Conservation (phyloP, 1,140 invertebrate genomes). For the Choristoneura fumiferana region DNA sequence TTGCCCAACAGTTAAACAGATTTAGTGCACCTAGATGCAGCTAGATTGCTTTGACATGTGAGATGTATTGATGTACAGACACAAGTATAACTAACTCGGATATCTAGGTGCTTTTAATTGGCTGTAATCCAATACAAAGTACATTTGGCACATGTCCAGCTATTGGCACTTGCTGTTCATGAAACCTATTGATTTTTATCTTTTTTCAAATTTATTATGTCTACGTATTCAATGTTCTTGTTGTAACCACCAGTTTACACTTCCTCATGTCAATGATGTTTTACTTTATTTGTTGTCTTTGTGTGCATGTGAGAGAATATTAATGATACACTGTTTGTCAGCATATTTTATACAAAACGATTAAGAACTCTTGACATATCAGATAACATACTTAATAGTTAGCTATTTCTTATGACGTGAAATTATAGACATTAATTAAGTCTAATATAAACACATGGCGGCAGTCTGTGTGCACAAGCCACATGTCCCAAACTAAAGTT, state of each 20-base stretch:
- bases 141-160: conserved; percentile 63
- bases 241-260: neutral
- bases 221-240: conserved; percentile 32
- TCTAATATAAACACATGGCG: conserved; percentile 11
- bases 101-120: conserved; percentile 69
- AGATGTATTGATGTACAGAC: conserved; percentile 61
- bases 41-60: conserved; percentile 47
- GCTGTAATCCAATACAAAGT: conserved; percentile 76
- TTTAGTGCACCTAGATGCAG: conserved; percentile 52
- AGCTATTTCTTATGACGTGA: conserved; percentile 3
- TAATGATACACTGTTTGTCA: conserved; percentile 9
- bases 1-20: conserved; percentile 45
- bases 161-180: conserved; percentile 69
- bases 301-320: conserved; percentile 14
- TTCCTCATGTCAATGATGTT: neutral
- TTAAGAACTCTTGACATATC: neutral
- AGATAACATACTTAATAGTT: neutral
- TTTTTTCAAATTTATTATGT: conserved; percentile 68
- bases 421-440: conserved; percentile 8
- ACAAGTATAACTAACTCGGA: conserved; percentile 35
- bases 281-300: conserved; percentile 2
- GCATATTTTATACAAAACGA: conserved; percentile 1
- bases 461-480: conserved; percentile 1
- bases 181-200: conserved; percentile 70
- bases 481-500: neutral